phyloP scores from a whole-genome alignment of 2,113 vertebrate genomes.

The Artemisiospiza belli region DNA sequence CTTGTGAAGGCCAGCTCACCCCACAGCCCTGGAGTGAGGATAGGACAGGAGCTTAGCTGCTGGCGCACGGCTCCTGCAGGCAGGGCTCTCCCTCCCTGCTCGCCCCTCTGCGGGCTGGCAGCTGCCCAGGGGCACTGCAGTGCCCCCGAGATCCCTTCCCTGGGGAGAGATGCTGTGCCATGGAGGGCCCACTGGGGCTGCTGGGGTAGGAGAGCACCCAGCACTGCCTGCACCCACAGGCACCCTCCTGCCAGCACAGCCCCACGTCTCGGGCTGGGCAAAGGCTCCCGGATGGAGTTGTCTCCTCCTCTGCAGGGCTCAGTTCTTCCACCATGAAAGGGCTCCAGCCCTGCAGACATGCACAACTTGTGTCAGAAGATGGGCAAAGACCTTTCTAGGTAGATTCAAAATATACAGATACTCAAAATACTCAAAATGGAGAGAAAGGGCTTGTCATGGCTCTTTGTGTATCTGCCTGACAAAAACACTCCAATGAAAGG shows the following conservation, averaged over 20 bases:
- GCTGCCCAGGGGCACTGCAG: background rate
- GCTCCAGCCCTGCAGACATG: background rate
- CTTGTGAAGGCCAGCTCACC: background rate
- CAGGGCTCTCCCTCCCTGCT: background rate
- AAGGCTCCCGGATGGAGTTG: background rate
- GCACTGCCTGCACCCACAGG: accelerated
- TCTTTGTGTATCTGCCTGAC: background rate
- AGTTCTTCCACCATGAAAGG: accelerated
- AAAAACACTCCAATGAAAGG: background rate
- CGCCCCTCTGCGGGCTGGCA: too few species aligned
- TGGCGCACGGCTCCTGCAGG: background rate
- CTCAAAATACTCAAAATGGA: background rate
- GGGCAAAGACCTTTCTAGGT: background rate
- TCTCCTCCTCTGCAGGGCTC: background rate
- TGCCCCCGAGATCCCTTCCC: background rate
- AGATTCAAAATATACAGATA: background rate
- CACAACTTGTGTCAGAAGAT: background rate
- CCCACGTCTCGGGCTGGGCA: accelerated
- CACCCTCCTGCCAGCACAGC: background rate
- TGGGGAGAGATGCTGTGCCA: background rate
- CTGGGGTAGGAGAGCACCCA: background rate
- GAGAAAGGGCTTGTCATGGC: background rate
- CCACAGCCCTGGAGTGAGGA: background rate
- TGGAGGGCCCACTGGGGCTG: background rate
- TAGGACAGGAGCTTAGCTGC: background rate